Evolutionary conservation across 2,797 vertebrate genomes (phyloP).

Genomic region (Serranus cabrilla): DNA sequence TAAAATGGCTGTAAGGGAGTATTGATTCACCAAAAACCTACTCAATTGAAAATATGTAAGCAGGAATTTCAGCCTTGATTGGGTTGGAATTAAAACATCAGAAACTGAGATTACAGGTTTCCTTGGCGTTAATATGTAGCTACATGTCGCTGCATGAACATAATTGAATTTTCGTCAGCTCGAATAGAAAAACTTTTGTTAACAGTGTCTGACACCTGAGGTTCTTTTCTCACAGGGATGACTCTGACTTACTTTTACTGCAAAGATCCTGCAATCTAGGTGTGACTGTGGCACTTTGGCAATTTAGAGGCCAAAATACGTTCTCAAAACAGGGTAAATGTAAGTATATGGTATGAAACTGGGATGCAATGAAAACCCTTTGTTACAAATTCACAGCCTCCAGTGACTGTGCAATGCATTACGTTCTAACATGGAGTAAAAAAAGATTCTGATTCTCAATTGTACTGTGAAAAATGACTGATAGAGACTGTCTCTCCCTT

Average conservation of each 20-base stretch:
- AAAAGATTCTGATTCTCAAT: constrained; percentile 11
- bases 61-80: too few relatives aligned
- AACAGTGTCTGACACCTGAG: too few relatives aligned
- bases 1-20: too few relatives aligned
- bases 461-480: constrained; percentile 24
- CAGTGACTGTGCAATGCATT: not conserved
- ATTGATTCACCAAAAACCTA: too few relatives aligned
- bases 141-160: too few relatives aligned
- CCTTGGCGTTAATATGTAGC: too few relatives aligned
- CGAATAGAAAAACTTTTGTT: too few relatives aligned
- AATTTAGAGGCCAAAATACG: not conserved
- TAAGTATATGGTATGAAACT: not conserved
- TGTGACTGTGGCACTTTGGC: not conserved
- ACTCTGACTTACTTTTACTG: not conserved
- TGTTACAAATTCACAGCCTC: not conserved
- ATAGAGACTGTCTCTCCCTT: constrained; percentile 26
- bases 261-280: not conserved
- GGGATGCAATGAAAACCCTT: not conserved
- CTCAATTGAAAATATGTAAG: too few relatives aligned
- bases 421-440: constrained; percentile 5
- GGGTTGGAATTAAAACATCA: too few relatives aligned
- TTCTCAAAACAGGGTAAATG: not conserved
- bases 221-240: too few relatives aligned
- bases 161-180: too few relatives aligned
- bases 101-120: too few relatives aligned